phyloP scores from a whole-genome alignment of 2,797 vertebrate genomes.

The Siniperca undulata region DNA sequence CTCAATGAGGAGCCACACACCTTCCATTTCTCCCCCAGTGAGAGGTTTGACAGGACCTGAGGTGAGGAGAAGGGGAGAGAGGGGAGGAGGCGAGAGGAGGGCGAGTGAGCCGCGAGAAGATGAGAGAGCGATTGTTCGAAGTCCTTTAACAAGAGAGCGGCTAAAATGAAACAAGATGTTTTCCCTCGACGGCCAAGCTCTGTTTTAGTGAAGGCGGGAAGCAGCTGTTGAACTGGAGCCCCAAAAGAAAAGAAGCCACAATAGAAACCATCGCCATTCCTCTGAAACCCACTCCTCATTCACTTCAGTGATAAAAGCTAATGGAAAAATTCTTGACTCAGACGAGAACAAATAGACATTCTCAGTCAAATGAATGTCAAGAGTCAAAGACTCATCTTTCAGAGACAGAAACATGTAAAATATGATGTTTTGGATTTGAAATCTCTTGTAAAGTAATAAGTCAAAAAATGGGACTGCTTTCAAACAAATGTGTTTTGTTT shows the following conservation, averaged over 20 bases:
- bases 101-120: slow-evolving; percentile 51
- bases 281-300: slow-evolving; percentile 42
- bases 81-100: slow-evolving; percentile 44
- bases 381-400: slow-evolving; percentile 19
- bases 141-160: slow-evolving; percentile 76
- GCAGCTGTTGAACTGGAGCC: slow-evolving; percentile 76
- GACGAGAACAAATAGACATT: slow-evolving; percentile 34
- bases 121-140: slow-evolving; percentile 49
- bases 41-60: slow-evolving; percentile 69
- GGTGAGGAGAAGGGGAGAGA: slow-evolving; percentile 58
- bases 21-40: slow-evolving; percentile 52
- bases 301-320: slow-evolving; percentile 43
- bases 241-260: slow-evolving; percentile 52
- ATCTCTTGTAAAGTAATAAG: background rate
- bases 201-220: slow-evolving; percentile 66
- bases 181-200: slow-evolving; percentile 66
- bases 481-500: slow-evolving; percentile 18
- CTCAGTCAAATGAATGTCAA: slow-evolving; percentile 22
- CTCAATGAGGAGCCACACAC: slow-evolving; percentile 28
- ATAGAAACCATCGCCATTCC: slow-evolving; percentile 53
- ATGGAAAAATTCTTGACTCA: slow-evolving; percentile 35
- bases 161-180: slow-evolving; percentile 84
- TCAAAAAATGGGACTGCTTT: slow-evolving; percentile 12
- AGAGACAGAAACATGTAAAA: background rate
- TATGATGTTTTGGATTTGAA: background rate